Evolutionary conservation across 2,888 invertebrate genomes (phyloP).

Genomic region (Fissipunctia ypsillon): DNA sequence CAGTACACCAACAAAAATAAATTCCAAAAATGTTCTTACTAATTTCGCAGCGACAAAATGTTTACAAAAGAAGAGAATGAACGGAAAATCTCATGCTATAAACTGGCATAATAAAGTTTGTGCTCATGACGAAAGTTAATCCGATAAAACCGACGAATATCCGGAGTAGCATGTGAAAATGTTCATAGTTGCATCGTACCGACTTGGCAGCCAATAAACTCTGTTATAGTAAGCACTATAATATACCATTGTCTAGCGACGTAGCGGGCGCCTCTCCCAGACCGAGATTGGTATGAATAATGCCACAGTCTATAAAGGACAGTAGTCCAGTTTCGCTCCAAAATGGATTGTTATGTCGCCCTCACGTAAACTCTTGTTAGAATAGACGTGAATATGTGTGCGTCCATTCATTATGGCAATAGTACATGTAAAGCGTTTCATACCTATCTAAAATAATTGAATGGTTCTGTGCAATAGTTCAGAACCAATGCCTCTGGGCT

Average conservation of each 20-base stretch:
- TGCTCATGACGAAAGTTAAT: constrained; percentile 55
- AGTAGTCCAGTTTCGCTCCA: constrained; percentile 53
- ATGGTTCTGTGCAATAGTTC: constrained; percentile 31
- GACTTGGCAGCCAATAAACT: constrained; percentile 73
- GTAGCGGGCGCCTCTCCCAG: constrained; percentile 46
- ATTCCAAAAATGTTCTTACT: constrained; percentile 19
- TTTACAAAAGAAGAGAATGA: constrained; percentile 39
- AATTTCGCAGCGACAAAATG: constrained; percentile 34
- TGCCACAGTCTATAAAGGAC: constrained; percentile 54
- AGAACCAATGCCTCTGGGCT: constrained; percentile 46
- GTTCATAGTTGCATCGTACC: constrained; percentile 54
- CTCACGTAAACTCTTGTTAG: constrained; percentile 46
- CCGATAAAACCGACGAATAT: constrained; percentile 47
- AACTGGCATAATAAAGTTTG: constrained; percentile 44
- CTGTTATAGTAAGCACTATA: constrained; percentile 54
- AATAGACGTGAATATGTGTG: constrained; percentile 28
- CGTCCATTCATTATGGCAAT: constrained; percentile 10
- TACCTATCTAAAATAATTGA: constrained; percentile 39
- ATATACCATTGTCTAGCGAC: constrained; percentile 62
- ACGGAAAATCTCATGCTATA: constrained; percentile 40
- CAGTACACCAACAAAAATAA: not conserved
- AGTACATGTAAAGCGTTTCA: constrained; percentile 35
- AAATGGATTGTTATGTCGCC: constrained; percentile 58
- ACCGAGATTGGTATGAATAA: constrained; percentile 67
- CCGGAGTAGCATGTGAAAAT: constrained; percentile 47